Conservation (phyloP, 2,113 vertebrate species). For the Bambusicola thoracicus region DNA sequence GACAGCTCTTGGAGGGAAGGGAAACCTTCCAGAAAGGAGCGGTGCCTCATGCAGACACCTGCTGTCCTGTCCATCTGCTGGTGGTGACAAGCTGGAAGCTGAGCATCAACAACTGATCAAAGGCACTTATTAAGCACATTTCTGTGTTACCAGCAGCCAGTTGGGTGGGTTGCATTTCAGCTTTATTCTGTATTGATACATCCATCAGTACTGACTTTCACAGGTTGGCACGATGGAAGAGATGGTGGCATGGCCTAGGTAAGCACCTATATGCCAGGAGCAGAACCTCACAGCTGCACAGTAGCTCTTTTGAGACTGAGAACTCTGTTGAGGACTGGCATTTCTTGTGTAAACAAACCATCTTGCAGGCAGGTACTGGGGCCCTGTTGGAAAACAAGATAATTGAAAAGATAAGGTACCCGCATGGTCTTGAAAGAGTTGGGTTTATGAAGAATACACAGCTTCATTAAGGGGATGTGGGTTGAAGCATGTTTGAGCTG, state of each 20-base stretch:
- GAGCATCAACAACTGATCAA: fast-evolving
- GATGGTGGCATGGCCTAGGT: fast-evolving
- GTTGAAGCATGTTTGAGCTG: conserved; percentile 40
- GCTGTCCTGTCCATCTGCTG: background rate
- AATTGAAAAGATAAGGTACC: background rate
- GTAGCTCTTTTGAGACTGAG: background rate
- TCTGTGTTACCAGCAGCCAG: background rate
- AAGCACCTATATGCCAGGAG: background rate
- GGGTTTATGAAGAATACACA: background rate
- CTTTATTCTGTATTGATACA: background rate
- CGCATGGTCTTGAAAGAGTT: background rate
- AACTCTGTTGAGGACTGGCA: background rate
- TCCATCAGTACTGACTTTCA: fast-evolving
- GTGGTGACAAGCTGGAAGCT: background rate
- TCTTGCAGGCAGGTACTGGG: background rate
- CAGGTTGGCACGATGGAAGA: background rate
- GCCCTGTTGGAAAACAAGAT: background rate
- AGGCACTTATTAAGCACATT: background rate
- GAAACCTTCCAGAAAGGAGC: background rate
- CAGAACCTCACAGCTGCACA: background rate
- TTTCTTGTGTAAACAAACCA: background rate
- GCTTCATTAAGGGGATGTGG: conserved; percentile 10
- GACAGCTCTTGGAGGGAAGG: background rate
- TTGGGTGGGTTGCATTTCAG: background rate
- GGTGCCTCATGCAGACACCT: background rate